These are phyloP conservation scores for Anthopleura xanthogrammica DNA, from an alignment of 92 coral and sea anemone genomes.

Conservation along the genomic window DNA sequence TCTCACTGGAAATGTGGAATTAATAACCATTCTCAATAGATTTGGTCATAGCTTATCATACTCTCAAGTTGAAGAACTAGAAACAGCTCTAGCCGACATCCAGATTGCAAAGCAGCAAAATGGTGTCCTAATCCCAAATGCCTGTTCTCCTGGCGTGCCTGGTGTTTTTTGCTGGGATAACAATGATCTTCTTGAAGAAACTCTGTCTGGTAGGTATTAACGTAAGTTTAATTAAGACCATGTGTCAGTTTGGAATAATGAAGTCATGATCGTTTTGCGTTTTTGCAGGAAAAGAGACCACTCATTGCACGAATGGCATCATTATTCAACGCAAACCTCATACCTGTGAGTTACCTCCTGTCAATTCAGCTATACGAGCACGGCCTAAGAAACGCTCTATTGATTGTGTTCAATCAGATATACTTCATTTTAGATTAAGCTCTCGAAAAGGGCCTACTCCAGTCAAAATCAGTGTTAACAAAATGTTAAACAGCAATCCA, in stretches of 20 bases:
- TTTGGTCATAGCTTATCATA: constrained; percentile 61
- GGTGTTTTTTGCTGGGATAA: constrained; percentile 70
- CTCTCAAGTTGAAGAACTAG: constrained; percentile 63
- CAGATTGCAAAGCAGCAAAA: constrained; percentile 49
- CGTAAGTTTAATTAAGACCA: background rate
- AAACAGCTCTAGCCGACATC: constrained; percentile 61
- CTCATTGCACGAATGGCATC: constrained; percentile 69
- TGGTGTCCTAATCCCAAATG: constrained; percentile 52
- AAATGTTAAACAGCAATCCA: constrained; percentile 15
- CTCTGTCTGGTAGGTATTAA: constrained; percentile 44
- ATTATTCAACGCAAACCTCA: constrained; percentile 52
- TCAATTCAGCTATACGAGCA: constrained; percentile 22
- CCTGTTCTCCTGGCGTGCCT: too few species aligned
- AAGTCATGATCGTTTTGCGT: background rate
- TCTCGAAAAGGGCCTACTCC: constrained; percentile 46
- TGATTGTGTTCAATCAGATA: constrained; percentile 37
- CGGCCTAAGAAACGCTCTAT: constrained; percentile 39
- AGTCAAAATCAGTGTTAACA: background rate
- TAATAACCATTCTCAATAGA: constrained; percentile 51
- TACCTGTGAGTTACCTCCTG: constrained; percentile 50
- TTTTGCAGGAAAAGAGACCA: constrained; percentile 61
- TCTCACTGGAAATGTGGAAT: constrained; percentile 59
- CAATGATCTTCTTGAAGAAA: constrained; percentile 70
- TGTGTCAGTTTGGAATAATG: background rate
- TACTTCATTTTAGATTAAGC: constrained; percentile 50